A percentile compares a stretch with the other conserved stretches of the same genome.
Conservation (phyloP, 2,888 invertebrate genomes). For the Tipula helvola region DNA sequence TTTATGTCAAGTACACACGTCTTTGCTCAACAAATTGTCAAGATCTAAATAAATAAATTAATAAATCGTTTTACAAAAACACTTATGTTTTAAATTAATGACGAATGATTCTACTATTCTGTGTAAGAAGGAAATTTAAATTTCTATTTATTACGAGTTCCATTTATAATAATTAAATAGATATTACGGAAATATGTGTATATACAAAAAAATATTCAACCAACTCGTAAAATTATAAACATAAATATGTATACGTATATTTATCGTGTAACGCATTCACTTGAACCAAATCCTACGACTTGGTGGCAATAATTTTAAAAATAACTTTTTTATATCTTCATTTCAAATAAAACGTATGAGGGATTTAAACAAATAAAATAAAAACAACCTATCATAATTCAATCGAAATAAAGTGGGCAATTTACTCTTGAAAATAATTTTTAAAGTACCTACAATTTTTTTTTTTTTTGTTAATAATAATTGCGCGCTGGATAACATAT, state of each 20-base stretch:
- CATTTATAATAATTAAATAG: background rate
- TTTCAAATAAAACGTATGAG: background rate
- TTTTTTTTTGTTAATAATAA: too few relatives aligned
- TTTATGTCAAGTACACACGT: background rate
- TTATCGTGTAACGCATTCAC: background rate
- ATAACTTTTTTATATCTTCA: background rate
- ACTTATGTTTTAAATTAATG: background rate
- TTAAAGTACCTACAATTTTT: too few relatives aligned
- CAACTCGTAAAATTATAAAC: background rate
- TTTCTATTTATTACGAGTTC: background rate
- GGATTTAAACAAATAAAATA: background rate
- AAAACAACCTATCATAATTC: too few relatives aligned
- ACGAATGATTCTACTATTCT: background rate
- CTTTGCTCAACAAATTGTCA: background rate
- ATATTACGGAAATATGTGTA: background rate
- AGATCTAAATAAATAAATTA: background rate
- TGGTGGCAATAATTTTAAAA: background rate
- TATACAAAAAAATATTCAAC: background rate
- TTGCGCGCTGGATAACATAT: too few relatives aligned
- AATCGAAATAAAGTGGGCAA: too few relatives aligned
- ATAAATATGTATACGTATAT: background rate
- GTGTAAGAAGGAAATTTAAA: background rate
- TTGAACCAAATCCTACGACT: background rate
- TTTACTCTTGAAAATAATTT: too few relatives aligned
- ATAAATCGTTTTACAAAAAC: background rate